Percentiles rank a stretch among this genome's conserved stretches.
These are phyloP conservation scores for Metalampra italica DNA, from an alignment of 2,888 invertebrate species.

Conservation along the genomic window DNA sequence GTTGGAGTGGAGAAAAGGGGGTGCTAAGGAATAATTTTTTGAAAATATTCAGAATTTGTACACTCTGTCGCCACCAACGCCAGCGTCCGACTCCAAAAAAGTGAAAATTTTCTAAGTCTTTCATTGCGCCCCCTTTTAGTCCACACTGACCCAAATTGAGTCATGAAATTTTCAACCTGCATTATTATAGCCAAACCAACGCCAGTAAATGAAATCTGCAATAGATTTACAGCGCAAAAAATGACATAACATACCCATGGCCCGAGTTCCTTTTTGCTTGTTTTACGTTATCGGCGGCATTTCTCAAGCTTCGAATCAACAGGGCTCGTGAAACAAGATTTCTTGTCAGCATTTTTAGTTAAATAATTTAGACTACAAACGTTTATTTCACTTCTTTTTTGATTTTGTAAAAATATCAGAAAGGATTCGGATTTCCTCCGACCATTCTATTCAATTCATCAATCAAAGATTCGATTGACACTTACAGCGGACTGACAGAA, in stretches of 20 bases:
- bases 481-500: no score
- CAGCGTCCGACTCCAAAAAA: no score
- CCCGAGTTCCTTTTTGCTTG: constrained; percentile 56
- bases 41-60: no score
- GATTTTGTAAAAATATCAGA: background rate
- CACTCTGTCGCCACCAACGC: no score
- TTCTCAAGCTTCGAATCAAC: constrained; percentile 44
- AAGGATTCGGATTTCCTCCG: background rate
- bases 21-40: no score
- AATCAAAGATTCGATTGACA: background rate
- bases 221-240: background rate
- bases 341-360: constrained; percentile 48
- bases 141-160: no score
- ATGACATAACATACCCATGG: constrained; percentile 73
- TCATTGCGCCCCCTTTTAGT: no score
- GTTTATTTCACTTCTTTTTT: background rate
- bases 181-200: background rate
- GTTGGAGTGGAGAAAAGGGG: no score
- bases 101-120: no score
- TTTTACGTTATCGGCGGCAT: constrained; percentile 47
- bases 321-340: constrained; percentile 47
- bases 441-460: background rate
- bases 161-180: background rate
- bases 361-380: background rate
- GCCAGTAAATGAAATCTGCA: no score